A percentile compares a stretch with the other conserved stretches of the same genome.
Conservation (phyloP, 2,113 vertebrate species). For the Rhipidura dahli region DNA sequence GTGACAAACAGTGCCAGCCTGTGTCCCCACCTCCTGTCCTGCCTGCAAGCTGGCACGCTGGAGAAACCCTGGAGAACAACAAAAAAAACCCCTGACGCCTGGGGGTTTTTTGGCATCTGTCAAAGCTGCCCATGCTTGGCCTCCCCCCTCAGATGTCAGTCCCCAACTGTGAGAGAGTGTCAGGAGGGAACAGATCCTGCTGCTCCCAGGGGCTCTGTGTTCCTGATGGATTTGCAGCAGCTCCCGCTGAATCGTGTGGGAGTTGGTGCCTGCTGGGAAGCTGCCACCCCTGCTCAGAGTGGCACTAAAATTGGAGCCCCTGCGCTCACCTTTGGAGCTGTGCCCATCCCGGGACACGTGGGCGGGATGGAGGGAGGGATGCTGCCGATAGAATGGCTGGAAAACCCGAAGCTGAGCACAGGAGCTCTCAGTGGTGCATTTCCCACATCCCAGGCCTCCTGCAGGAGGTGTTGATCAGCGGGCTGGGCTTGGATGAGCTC, state of each 20-base stretch:
- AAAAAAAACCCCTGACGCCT: not conserved
- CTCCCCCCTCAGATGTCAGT: not conserved
- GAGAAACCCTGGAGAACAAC: not conserved
- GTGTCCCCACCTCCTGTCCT: not conserved
- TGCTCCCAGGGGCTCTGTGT: fast-evolving
- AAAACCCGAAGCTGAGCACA: fast-evolving
- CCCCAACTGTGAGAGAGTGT: fast-evolving
- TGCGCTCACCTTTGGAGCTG: not conserved
- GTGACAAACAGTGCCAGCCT: not conserved
- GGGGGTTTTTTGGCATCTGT: not conserved
- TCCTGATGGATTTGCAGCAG: not conserved
- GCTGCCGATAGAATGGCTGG: fast-evolving
- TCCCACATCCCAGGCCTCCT: not conserved
- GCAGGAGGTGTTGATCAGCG: not conserved
- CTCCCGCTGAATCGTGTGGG: not conserved
- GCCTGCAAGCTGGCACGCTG: not conserved
- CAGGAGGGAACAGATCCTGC: not conserved
- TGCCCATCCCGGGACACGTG: not conserved
- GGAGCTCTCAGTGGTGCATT: not conserved
- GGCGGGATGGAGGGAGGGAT: not conserved
- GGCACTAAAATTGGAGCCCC: not conserved
- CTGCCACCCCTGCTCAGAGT: not conserved
- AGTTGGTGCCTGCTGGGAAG: not conserved
- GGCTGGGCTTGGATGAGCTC: not conserved
- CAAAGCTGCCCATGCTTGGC: not conserved